Evolutionary conservation across 1,140 invertebrate genomes (phyloP).

Genomic region (Subanguina moxae): DNA sequence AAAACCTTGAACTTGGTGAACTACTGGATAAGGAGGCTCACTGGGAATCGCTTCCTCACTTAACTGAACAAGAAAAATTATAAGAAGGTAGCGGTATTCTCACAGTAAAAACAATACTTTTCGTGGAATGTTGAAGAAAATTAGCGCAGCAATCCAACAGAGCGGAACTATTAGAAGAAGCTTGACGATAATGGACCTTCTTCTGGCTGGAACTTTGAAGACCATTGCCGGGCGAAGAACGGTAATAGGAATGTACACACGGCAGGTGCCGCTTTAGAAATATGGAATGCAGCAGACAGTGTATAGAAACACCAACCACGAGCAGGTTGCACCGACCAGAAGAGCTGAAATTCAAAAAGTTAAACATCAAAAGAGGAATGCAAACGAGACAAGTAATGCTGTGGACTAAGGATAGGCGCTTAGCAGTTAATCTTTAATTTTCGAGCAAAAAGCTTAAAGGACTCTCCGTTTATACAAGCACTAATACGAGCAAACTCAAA

Average conservation of each 20-base stretch:
- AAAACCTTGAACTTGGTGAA: constrained; percentile 47
- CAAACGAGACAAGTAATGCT: no score
- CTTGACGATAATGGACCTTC: constrained; percentile 52
- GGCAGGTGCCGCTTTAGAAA: neutral
- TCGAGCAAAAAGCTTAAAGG: no score
- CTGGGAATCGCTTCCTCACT: neutral
- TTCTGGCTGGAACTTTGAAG: constrained; percentile 17
- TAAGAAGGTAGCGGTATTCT: no score
- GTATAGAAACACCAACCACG: neutral
- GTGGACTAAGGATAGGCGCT: no score
- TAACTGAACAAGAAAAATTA: neutral
- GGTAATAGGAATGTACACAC: neutral
- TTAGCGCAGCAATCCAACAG: constrained; percentile 49
- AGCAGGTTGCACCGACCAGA: neutral
- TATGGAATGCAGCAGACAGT: neutral
- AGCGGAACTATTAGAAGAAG: constrained; percentile 51
- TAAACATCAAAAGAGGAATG: neutral
- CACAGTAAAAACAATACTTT: constrained; percentile 16
- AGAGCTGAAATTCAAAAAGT: neutral
- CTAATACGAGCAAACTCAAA: no score
- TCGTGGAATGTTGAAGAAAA: constrained; percentile 48
- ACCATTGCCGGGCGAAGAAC: neutral
- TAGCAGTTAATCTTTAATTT: no score
- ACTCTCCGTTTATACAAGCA: no score
- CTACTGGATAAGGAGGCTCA: neutral